phyloP scores from a whole-genome alignment of 2,888 invertebrate genomes.

The Meiosimyza platycephala region DNA sequence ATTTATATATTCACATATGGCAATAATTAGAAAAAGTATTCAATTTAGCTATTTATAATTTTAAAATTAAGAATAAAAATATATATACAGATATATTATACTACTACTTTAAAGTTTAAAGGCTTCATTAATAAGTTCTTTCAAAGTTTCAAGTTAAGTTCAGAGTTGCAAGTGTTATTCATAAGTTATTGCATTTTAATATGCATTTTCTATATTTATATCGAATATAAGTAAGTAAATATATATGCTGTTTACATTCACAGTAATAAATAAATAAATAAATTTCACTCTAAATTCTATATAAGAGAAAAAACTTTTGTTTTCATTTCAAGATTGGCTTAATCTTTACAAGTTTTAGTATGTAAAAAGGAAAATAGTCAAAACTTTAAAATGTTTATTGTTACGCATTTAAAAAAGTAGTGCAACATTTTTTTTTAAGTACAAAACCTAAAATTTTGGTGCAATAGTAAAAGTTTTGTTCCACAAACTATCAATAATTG shows the following conservation, averaged over 20 bases:
- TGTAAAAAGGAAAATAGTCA: too few relatives aligned
- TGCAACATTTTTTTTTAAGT: slow-evolving; percentile 25
- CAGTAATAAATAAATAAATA: slow-evolving; percentile 20
- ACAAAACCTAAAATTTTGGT: slow-evolving; percentile 18
- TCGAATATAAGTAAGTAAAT: slow-evolving; percentile 13
- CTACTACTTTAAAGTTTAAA: slow-evolving; percentile 49
- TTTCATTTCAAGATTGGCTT: too few relatives aligned
- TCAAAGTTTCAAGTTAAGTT: slow-evolving; percentile 53
- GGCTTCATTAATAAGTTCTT: slow-evolving; percentile 61
- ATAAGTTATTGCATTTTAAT: slow-evolving; percentile 1
- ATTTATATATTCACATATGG: not conserved
- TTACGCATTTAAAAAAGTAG: slow-evolving; percentile 26
- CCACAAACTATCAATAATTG: slow-evolving; percentile 30
- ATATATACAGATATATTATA: slow-evolving; percentile 20
- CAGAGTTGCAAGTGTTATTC: slow-evolving; percentile 19
- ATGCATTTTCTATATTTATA: slow-evolving; percentile 42
- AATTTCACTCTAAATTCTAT: slow-evolving; percentile 34
- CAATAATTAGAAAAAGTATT: slow-evolving; percentile 20
- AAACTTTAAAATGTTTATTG: too few relatives aligned
- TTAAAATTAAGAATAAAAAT: slow-evolving; percentile 11
- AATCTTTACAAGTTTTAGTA: too few relatives aligned
- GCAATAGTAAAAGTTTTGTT: slow-evolving; percentile 16
- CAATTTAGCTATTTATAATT: slow-evolving; percentile 25
- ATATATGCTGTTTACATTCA: not conserved
- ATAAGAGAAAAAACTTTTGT: slow-evolving; percentile 36